These are phyloP conservation scores for Exephanes ischioxanthus DNA, from an alignment of 2,888 invertebrate genomes.

Conservation along the genomic window DNA sequence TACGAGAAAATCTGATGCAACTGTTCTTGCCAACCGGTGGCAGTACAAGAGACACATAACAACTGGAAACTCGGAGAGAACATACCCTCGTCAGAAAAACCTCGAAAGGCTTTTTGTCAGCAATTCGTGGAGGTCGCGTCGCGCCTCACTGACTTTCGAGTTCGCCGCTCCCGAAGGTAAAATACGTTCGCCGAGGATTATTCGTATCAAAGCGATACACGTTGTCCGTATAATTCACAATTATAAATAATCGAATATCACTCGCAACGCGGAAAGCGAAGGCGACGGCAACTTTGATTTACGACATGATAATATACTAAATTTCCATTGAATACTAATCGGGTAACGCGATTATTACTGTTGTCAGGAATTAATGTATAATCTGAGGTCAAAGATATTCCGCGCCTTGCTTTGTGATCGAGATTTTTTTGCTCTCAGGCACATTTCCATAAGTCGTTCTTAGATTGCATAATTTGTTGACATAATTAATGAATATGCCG, in stretches of 20 bases:
- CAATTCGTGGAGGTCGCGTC: slow-evolving; percentile 61
- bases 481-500: slow-evolving; percentile 12
- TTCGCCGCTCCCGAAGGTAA: slow-evolving; percentile 57
- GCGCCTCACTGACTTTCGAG: slow-evolving; percentile 64
- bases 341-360: background rate
- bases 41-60: background rate
- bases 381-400: slow-evolving; percentile 10
- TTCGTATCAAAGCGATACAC: background rate
- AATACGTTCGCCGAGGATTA: slow-evolving; percentile 38
- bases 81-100: slow-evolving; percentile 49
- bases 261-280: background rate
- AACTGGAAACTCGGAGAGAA: slow-evolving; percentile 1
- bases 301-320: background rate
- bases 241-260: background rate
- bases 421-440: background rate
- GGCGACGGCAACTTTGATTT: background rate
- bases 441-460: slow-evolving; percentile 27
- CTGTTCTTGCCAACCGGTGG: slow-evolving; percentile 17
- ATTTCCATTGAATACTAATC: slow-evolving; percentile 31
- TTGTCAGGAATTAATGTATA: slow-evolving; percentile 6
- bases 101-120: slow-evolving; percentile 60
- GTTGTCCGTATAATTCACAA: background rate
- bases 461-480: background rate
- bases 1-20: slow-evolving; percentile 46
- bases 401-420: background rate